phyloP scores from a whole-genome alignment of 2,797 vertebrate species.

The Scomberomorus guttatus region DNA sequence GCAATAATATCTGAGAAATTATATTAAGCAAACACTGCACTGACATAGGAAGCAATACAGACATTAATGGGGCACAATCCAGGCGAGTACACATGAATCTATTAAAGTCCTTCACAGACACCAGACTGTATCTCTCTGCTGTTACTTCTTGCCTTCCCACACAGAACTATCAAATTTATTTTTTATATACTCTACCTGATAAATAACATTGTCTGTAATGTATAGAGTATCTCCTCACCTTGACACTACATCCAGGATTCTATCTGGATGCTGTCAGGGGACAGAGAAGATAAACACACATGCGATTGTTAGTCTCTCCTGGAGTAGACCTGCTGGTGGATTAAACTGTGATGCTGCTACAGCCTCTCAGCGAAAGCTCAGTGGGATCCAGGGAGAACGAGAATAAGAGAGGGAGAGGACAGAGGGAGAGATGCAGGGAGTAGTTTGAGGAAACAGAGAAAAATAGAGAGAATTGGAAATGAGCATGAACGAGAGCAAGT shows the following conservation, averaged over 20 bases:
- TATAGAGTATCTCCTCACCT: slow-evolving; percentile 21
- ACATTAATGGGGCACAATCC: neutral
- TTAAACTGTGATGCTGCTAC: slow-evolving; percentile 40
- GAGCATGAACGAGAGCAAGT: slow-evolving; percentile 15
- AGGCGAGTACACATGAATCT: neutral
- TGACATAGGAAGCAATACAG: slow-evolving; percentile 19
- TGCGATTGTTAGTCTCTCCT: slow-evolving; percentile 25
- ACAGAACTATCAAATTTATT: neutral
- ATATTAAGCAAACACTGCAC: neutral
- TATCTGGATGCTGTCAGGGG: slow-evolving; percentile 36
- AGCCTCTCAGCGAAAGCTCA: slow-evolving; percentile 35
- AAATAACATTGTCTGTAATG: slow-evolving; percentile 27
- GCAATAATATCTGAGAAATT: slow-evolving; percentile 11
- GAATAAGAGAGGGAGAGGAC: neutral
- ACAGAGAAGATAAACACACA: slow-evolving; percentile 41
- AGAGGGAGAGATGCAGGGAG: neutral
- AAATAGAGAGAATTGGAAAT: slow-evolving; percentile 29
- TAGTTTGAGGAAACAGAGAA: slow-evolving; percentile 15
- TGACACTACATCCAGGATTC: slow-evolving; percentile 8
- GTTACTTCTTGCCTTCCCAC: neutral
- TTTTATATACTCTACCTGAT: neutral
- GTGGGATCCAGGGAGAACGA: slow-evolving; percentile 12
- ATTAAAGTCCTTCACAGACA: slow-evolving; percentile 3
- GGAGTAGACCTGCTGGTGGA: slow-evolving; percentile 30
- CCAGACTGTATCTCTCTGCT: neutral